These are phyloP conservation scores for Dicyrtomina minuta DNA, from an alignment of 2,888 invertebrate species.

Conservation along the genomic window DNA sequence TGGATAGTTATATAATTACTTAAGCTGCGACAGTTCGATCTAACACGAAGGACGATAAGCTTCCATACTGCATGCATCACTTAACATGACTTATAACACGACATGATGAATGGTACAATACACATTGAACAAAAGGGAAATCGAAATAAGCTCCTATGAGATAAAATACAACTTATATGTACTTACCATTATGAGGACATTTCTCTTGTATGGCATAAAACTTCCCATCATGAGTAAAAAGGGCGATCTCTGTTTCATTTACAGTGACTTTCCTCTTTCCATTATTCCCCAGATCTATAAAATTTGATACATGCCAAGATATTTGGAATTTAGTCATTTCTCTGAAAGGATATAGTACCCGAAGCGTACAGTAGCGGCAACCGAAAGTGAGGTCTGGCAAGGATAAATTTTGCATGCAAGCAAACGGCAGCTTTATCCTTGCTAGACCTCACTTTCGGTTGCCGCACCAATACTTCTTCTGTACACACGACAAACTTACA, in stretches of 20 bases:
- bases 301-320: background rate
- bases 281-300: constrained; percentile 36
- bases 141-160: background rate
- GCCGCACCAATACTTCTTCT: too few species aligned
- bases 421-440: too few species aligned
- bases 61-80: background rate
- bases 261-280: constrained; percentile 39
- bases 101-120: background rate
- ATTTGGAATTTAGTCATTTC: background rate
- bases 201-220: constrained; percentile 46
- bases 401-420: too few species aligned
- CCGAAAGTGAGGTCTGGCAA: too few species aligned
- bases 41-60: too few species aligned
- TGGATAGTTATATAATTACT: too few species aligned
- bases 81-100: background rate
- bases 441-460: too few species aligned
- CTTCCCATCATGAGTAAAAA: constrained; percentile 38
- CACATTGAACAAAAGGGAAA: background rate
- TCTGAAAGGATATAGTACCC: too few species aligned
- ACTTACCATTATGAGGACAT: constrained; percentile 49
- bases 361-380: too few species aligned
- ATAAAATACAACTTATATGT: background rate
- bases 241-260: constrained; percentile 45
- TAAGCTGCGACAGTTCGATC: too few species aligned
- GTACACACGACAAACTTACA: too few species aligned